Conservation (phyloP, 2,797 vertebrate genomes). For the Aplochiton taeniatus region DNA sequence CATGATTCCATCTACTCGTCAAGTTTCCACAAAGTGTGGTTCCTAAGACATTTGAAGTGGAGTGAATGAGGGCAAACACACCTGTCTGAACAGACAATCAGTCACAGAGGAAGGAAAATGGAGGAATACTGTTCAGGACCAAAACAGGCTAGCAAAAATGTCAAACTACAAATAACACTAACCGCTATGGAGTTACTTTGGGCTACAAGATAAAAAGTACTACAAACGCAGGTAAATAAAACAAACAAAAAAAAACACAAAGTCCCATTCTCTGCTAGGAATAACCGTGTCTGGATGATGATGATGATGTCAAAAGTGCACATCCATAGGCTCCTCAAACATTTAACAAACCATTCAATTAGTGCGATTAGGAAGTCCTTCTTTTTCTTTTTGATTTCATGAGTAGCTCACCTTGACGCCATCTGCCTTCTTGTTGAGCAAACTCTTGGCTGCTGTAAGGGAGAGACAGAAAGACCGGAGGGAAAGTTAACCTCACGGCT, state of each 20-base stretch:
- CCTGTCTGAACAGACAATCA: no score
- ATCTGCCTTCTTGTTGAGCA: constrained; percentile 93
- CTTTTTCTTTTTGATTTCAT: constrained; percentile 17
- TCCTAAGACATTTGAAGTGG: no score
- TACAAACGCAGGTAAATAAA: not conserved
- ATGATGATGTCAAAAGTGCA: constrained; percentile 45
- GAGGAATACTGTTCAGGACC: no score
- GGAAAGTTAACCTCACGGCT: constrained; percentile 39
- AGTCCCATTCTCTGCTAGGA: constrained; percentile 19
- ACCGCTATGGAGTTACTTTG: no score
- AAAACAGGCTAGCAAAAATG: not conserved
- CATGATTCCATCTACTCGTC: no score
- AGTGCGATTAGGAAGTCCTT: constrained; percentile 46
- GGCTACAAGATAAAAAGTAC: constrained; percentile 4
- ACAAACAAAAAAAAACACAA: not conserved
- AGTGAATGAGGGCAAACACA: no score
- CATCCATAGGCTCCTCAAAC: constrained; percentile 43
- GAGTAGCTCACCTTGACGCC: constrained; percentile 91
- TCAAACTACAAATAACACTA: no score
- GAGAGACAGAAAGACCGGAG: constrained; percentile 49
- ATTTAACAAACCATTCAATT: constrained; percentile 42
- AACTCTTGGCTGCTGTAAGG: constrained; percentile 93
- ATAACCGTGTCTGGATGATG: constrained; percentile 65
- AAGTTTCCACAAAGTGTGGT: no score
- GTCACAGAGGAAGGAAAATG: no score